Evolutionary conservation across 2,797 vertebrate genomes (phyloP), one percentile per base, ranked within the genome.

Genomic region (Poecilia wingei): DNA sequence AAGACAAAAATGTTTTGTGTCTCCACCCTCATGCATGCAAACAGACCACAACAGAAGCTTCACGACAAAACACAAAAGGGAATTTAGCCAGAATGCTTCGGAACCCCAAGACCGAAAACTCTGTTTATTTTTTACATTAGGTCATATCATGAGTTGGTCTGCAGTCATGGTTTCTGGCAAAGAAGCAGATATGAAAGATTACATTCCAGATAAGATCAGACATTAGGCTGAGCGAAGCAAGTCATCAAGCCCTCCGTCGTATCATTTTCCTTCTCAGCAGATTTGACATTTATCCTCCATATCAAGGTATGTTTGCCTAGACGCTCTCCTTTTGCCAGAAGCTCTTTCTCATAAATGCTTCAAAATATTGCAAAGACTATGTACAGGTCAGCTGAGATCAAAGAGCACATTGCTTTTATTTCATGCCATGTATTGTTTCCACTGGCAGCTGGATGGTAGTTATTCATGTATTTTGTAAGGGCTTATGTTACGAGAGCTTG

Each of bases 1-100:
- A 79, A 81, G 43, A 88, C 82, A 82, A 86, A 79, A 88, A 82
- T 47, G 82, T 79, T 76, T 72, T 84, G 76, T 84, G 79, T 88
- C 81, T 79, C 72, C 71, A 72, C 66, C 82, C 81, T 82, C 45
- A 71, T 79, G 82, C 89, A 86, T 76, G 81, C 86, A 88, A 79
- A 77, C 82, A 81, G 69, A 81, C 88, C 90, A 89, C 82, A 90
- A 86, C 86, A 86, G 78, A 87, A 86, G 86, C 80, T 74, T 79
- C 55, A 18, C 76, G 66, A 46, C 82, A 85, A 74, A 79, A 74
- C 80, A 83, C 53, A 59, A 78, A 79, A 49, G 79, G 80, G 80
- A 82, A 75, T 86, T 81, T 69, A 88, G 83, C 83, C 68, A 77
- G 73, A 83, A 76, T 53, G 49, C 43, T 74, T n/a, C 57, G 79